Evolutionary conservation across 2,113 vertebrate species (phyloP).

Genomic region (Synchiropus splendidus): DNA sequence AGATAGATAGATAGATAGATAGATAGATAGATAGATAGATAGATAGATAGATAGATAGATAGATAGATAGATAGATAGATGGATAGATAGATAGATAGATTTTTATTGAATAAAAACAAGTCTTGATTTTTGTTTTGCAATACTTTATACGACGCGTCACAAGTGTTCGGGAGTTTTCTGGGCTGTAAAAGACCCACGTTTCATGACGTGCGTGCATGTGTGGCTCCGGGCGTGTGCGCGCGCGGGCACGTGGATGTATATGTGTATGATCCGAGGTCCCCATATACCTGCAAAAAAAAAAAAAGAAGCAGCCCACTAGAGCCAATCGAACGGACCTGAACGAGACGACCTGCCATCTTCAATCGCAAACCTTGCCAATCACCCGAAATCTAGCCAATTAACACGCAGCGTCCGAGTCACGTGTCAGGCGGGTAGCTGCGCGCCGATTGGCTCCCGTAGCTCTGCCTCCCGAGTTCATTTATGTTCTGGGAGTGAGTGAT

Average conservation of each 20-base stretch:
- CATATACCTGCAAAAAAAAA: constrained; percentile 72
- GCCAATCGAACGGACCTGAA: constrained; percentile 76
- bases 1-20: constrained; percentile 4
- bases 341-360: constrained; percentile 77
- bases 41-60: not conserved
- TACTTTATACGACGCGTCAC: not conserved
- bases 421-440: constrained; percentile 63
- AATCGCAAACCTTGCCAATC: constrained; percentile 75
- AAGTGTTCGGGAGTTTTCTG: not conserved
- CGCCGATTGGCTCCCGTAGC: constrained; percentile 75
- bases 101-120: too few species aligned
- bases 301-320: constrained; percentile 24
- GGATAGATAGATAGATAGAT: too few species aligned
- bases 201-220: not conserved
- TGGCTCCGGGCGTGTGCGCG: not conserved
- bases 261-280: constrained; percentile 14
- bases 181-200: too few species aligned
- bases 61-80: too few species aligned
- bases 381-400: constrained; percentile 70
- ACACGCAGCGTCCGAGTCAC: constrained; percentile 59
- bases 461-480: constrained; percentile 85
- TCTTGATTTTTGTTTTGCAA: too few species aligned
- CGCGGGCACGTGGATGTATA: not conserved
- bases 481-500: constrained; percentile 88
- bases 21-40: not conserved